These are phyloP conservation scores for Synergus laeviventris DNA, from an alignment of 2,888 invertebrate species.

Conservation along the genomic window DNA sequence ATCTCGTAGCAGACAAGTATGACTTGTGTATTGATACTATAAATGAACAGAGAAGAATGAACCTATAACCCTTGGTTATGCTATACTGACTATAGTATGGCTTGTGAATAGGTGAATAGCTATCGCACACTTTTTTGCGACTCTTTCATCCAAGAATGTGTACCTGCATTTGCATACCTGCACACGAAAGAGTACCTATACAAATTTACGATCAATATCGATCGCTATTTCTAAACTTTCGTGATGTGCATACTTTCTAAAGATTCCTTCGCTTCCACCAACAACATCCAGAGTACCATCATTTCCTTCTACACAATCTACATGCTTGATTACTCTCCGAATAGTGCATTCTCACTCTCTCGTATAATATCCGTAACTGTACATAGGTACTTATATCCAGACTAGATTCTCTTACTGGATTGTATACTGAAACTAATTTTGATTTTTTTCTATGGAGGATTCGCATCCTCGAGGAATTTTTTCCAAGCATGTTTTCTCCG, in stretches of 20 bases:
- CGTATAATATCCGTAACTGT: not conserved
- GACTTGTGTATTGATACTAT: conserved; percentile 31
- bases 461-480: not conserved
- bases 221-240: conserved; percentile 38
- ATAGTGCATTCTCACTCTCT: conserved; percentile 31
- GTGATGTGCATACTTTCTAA: conserved; percentile 33
- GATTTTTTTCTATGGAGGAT: not conserved
- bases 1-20: conserved; percentile 30
- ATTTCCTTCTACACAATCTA: conserved; percentile 36
- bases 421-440: conserved; percentile 18
- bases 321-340: conserved; percentile 39
- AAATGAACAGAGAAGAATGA: conserved; percentile 32
- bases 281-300: not conserved
- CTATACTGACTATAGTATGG: not conserved
- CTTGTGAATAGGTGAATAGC: conserved; percentile 27
- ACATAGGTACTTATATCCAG: not conserved
- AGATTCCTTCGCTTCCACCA: conserved; percentile 33
- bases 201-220: conserved; percentile 39
- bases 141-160: conserved; percentile 20
- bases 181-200: conserved; percentile 10
- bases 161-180: conserved; percentile 25
- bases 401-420: conserved; percentile 25
- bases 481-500: not conserved
- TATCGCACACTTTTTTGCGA: conserved; percentile 13
- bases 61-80: conserved; percentile 27